A percentile compares a stretch with the other conserved stretches of the same genome.
These are phyloP conservation scores for Papilio gigon DNA, from an alignment of 2,888 invertebrate species.

Conservation along the genomic window DNA sequence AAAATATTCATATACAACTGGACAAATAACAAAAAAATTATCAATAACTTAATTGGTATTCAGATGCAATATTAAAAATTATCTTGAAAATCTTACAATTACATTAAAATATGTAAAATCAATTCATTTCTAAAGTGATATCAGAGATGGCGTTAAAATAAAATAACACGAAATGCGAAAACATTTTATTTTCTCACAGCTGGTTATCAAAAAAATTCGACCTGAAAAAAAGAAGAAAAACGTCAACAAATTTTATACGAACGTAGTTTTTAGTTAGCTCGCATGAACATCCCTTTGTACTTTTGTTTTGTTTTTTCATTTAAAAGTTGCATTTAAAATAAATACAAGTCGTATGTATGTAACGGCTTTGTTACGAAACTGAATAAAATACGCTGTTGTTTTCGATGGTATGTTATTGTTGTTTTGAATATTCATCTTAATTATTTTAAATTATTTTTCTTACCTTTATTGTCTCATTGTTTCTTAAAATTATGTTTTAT, in stretches of 20 bases:
- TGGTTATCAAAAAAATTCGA: conserved; percentile 20
- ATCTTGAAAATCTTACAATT: not conserved
- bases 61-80: not conserved
- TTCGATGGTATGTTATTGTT: not conserved
- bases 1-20: not conserved
- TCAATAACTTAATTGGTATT: not conserved
- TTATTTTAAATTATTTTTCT: not conserved
- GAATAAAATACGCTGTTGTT: not conserved
- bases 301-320: conserved; percentile 12
- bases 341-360: not conserved
- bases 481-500: no score
- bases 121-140: no score
- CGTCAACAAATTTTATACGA: conserved; percentile 12
- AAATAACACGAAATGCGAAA: conserved; percentile 16
- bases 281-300: conserved; percentile 6
- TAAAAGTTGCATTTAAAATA: conserved; percentile 20
- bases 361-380: not conserved
- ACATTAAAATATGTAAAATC: not conserved
- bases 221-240: conserved; percentile 21
- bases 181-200: conserved; percentile 11
- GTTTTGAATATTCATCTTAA: not conserved
- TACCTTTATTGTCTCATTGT: no score
- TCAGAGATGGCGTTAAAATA: not conserved
- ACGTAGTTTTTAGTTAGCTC: conserved; percentile 12
- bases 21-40: not conserved